Evolutionary conservation across 2,888 invertebrate species (phyloP).

Genomic region (Podotricha telesiphe): DNA sequence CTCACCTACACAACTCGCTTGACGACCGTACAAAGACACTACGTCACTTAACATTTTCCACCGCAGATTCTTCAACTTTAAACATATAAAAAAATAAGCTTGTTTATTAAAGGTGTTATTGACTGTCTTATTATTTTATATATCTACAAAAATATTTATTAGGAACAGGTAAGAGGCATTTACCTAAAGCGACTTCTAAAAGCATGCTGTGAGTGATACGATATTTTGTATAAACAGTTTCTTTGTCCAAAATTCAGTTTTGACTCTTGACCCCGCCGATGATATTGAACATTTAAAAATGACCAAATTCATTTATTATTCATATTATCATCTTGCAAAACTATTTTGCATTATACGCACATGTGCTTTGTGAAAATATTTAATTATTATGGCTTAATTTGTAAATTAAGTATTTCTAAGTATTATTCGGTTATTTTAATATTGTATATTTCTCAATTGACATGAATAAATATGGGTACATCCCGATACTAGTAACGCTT

Average conservation of each 20-base stretch:
- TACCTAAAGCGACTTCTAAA: too few species aligned
- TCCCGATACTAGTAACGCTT: constrained; percentile 46
- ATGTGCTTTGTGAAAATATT: too few species aligned
- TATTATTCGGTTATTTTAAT: constrained; percentile 17
- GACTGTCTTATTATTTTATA: constrained; percentile 7
- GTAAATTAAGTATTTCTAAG: too few species aligned
- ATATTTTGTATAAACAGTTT: too few species aligned
- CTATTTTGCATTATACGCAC: constrained; percentile 22
- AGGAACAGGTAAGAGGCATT: too few species aligned
- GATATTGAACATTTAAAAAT: constrained; percentile 34
- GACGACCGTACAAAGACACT: constrained; percentile 48
- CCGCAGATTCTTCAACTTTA: constrained; percentile 40
- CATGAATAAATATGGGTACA: not conserved
- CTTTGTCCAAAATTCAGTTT: constrained; percentile 19
- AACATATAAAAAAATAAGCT: constrained; percentile 32
- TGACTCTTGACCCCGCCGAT: constrained; percentile 29
- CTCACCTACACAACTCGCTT: constrained; percentile 55
- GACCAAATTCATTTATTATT: constrained; percentile 43
- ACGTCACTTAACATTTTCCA: constrained; percentile 45
- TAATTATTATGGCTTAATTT: too few species aligned
- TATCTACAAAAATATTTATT: not conserved
- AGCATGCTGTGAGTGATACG: too few species aligned
- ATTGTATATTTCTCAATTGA: not conserved
- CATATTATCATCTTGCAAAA: constrained; percentile 28
- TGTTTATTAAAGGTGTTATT: constrained; percentile 21